Percentiles rank a stretch among this genome's conserved stretches.
Evolutionary conservation across 2,888 invertebrate genomes (phyloP).

Genomic region (Patella pellucida): DNA sequence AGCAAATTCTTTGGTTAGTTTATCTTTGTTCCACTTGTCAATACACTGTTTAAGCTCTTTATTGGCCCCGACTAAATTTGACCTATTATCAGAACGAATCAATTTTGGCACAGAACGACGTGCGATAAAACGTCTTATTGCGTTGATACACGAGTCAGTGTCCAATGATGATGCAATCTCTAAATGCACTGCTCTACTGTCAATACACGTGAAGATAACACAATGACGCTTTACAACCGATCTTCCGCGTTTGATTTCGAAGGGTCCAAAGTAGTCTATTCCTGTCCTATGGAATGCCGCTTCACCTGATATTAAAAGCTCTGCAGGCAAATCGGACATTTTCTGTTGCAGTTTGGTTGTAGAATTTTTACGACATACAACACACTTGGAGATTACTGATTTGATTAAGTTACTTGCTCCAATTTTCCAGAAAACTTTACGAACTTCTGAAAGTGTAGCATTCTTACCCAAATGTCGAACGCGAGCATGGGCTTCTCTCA

Average conservation of each 20-base stretch:
- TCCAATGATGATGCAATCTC: slow-evolving; percentile 32
- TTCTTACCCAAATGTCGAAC: slow-evolving; percentile 32
- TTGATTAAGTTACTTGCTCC: slow-evolving; percentile 24
- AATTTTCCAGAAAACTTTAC: slow-evolving; percentile 30
- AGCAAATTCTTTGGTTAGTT: slow-evolving; percentile 23
- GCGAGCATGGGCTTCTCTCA: slow-evolving; percentile 22
- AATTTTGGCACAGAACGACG: slow-evolving; percentile 21
- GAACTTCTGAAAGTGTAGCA: slow-evolving; percentile 24
- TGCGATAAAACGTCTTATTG: slow-evolving; percentile 29
- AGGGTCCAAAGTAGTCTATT: slow-evolving; percentile 44
- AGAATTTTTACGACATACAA: slow-evolving; percentile 24
- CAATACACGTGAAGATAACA: slow-evolving; percentile 37
- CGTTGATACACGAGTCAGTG: slow-evolving; percentile 35
- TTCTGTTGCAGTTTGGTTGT: slow-evolving; percentile 24
- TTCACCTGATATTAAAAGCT: slow-evolving; percentile 25
- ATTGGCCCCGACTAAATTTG: slow-evolving; percentile 34
- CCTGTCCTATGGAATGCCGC: slow-evolving; percentile 34
- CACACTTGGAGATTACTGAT: slow-evolving; percentile 24
- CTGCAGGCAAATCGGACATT: slow-evolving; percentile 32
- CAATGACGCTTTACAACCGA: slow-evolving; percentile 36
- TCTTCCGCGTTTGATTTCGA: slow-evolving; percentile 33
- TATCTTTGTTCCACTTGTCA: slow-evolving; percentile 25
- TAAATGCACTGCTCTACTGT: slow-evolving; percentile 32
- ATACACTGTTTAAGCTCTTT: slow-evolving; percentile 31
- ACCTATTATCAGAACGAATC: slow-evolving; percentile 30